Evolutionary conservation across 2,888 invertebrate genomes (phyloP).

Genomic region (Chrysotoxum bicinctum): DNA sequence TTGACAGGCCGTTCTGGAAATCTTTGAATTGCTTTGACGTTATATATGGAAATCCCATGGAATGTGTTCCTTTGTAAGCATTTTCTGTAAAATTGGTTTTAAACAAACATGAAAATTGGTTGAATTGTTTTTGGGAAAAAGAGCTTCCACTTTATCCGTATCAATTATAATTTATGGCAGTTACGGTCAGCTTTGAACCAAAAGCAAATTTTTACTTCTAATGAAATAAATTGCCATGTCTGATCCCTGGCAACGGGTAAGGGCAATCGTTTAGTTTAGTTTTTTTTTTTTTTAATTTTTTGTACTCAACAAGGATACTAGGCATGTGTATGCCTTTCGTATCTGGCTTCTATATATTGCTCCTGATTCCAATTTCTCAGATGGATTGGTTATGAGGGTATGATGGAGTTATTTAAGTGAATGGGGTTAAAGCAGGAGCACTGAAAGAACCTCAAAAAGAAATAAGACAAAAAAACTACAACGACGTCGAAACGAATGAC

Average conservation of each 20-base stretch:
- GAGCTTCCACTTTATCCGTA: too few relatives aligned
- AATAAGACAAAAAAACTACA: not conserved
- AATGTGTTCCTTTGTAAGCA: too few relatives aligned
- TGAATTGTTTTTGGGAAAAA: too few relatives aligned
- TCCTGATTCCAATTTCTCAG: slow-evolving; percentile 68
- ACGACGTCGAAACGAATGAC: slow-evolving; percentile 42
- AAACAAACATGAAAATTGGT: too few relatives aligned
- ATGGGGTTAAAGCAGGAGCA: slow-evolving; percentile 40
- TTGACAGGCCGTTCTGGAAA: too few relatives aligned
- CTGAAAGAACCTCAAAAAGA: slow-evolving; percentile 8
- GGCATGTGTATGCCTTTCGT: not conserved
- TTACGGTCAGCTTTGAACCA: too few relatives aligned
- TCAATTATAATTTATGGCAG: too few relatives aligned
- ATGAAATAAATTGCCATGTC: slow-evolving; percentile 10
- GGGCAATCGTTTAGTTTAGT: slow-evolving; percentile 63
- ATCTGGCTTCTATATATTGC: slow-evolving; percentile 52
- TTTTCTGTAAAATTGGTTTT: too few relatives aligned
- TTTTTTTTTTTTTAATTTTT: too few relatives aligned
- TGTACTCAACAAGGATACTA: slow-evolving; percentile 38
- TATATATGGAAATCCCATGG: too few relatives aligned
- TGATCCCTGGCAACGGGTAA: slow-evolving; percentile 53
- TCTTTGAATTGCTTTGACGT: too few relatives aligned
- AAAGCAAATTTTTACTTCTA: not conserved
- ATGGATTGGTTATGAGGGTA: slow-evolving; percentile 67
- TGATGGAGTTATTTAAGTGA: slow-evolving; percentile 62